Base-by-base conservation (phyloP, 2,888 invertebrate species). In the Mermis nigrescens region DNA sequence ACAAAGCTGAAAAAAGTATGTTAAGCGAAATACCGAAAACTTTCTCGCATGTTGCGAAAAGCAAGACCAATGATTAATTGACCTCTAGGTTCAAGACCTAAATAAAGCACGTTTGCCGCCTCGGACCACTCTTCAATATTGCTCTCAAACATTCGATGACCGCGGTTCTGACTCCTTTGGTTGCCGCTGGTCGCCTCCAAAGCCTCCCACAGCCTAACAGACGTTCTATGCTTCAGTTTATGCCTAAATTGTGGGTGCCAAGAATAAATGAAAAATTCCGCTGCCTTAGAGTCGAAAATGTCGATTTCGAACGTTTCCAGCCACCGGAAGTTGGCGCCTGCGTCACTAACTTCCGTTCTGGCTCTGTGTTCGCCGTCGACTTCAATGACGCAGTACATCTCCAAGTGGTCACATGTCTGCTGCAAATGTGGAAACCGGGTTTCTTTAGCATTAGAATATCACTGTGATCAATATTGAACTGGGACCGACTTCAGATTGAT, bases 251-350 rank as follows among this genome's bases (percentile, higher is more conserved):
- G 92, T 0, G 94, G 94, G 77, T 98, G 95, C 98, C 98, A 98
- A 4, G 91, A 92, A 76, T 98, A 98, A 57, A 98, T 89, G 65
- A 95, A 80, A 65, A 98, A 84, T 71, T 95, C 92, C 65, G 95
- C 78, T 74, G 94, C 90, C 68, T 86, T 82, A 71, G 91, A 91
- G 70, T 88, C 86, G 51, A 92, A 89, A 63, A 95, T 78, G 72
- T 98, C 95, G 68, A 98, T 78, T 73, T 98, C 95, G 72, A 98
- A 98, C 22, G 90, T 89, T 74, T 98, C 98, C 72, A 95, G 92
- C 98, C 98, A 98, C 76, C 95, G 92, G 74, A 94, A 95, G 72
- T 90, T 88, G 54, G 92, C 80, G 73, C 92, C 92, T 1, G 91
- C 91, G 1, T 90, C 91, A 59, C 92, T 82, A 31, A 94, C 91